A percentile compares a stretch with the other conserved stretches of the same genome.
Evolutionary conservation across 2,113 vertebrate species (phyloP).

Genomic region (Thamnophis sirtalis): DNA sequence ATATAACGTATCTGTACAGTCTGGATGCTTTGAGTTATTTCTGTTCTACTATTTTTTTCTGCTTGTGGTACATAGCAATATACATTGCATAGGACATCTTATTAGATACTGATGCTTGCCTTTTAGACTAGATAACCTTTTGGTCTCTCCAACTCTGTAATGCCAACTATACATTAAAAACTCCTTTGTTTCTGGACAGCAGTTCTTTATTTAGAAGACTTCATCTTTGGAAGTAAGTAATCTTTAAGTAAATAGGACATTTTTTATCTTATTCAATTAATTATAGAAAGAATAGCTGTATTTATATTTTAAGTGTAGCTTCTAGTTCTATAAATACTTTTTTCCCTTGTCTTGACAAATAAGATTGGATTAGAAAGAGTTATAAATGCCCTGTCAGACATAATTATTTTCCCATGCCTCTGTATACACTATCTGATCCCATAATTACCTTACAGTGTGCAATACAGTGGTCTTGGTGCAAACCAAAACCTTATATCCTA

Average conservation of each 20-base stretch:
- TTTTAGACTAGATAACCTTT: not conserved
- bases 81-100: constrained; percentile 2
- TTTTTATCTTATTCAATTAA: not conserved
- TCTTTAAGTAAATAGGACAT: constrained; percentile 32
- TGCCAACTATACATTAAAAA: not conserved
- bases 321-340: constrained; percentile 38
- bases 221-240: constrained; percentile 24
- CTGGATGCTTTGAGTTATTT: not conserved
- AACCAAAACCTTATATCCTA: constrained; percentile 67
- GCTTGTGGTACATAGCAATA: not conserved
- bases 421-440: constrained; percentile 55
- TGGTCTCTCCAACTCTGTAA: not conserved
- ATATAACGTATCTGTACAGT: not conserved
- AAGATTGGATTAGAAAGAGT: constrained; percentile 10
- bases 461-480: constrained; percentile 80
- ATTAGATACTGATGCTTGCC: not conserved
- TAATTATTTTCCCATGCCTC: constrained; percentile 40
- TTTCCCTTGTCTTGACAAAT: constrained; percentile 34
- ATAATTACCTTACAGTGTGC: constrained; percentile 78
- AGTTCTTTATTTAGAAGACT: constrained; percentile 13
- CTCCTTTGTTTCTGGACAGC: not conserved
- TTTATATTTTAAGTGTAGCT: constrained; percentile 20
- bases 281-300: constrained; percentile 16
- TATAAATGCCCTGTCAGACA: constrained; percentile 6
- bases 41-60: not conserved